Evolutionary conservation across 53 echinoderm and acorn worm genomes (phyloP), one percentile per base, ranked within the genome.

Genomic region (Arbacia lixula): DNA sequence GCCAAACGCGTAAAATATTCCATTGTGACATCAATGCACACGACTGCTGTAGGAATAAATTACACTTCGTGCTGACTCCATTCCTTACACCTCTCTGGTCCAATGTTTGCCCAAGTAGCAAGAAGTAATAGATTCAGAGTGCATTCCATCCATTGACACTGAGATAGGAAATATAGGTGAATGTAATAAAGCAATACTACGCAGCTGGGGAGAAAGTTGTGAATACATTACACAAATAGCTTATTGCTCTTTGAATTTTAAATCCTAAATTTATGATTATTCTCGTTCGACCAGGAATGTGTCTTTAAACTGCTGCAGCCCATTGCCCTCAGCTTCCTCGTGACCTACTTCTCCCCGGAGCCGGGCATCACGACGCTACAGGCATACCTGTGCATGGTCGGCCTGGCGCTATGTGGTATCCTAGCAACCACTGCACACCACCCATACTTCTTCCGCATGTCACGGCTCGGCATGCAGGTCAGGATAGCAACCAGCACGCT

Each of bases 331-430:
- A 74, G 90, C 41, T 53, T 36, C 8, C 80, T 95, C 10, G 78
- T 91, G 19, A 76, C 79, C 5, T 93, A 90, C 31, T 95, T 95
- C 71, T 66, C 71, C n/a, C 75, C 88, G 6, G 91, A 90, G 21
- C 55, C 72, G 2, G 60, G 34, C 17, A 75, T 88, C 11, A 89
- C 91, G 5, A 64, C 78, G 12, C 12, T 30, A 4, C 88, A 93
- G 40, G 95, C 95, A 17, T 95, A 93, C 86, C 80, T 95, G 43
- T 91, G 81, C 39, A 93, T 91, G 2, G 6, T 72, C 2, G 93
- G 88, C 5, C 84, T 95, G 41, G 49, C 86, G 0, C 3, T 91
- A 12, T 73, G 76, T 3, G 69, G 87, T 5, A 19, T 86, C 11
- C 19, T 77, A 11, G 30, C 81, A 3, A 26, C 86, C 10, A 63